Base-by-base conservation (phyloP, 2,113 vertebrate species). In the Enhydra lutris region DNA sequence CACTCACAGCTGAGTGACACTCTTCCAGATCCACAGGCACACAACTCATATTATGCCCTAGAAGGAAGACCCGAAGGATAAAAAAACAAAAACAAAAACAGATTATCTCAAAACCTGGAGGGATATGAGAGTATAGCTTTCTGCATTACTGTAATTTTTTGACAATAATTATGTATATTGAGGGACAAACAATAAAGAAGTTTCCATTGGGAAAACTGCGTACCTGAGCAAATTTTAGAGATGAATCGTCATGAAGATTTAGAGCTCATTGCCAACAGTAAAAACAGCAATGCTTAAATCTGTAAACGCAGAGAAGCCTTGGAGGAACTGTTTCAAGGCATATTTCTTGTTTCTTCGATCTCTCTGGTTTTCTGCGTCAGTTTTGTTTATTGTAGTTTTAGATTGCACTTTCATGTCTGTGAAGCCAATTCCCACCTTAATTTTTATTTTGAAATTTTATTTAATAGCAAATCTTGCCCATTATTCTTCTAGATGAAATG, bases 371-470 rank as follows among this genome's bases (percentile, higher is more conserved):
- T 45, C 85, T 81, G 73, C 55, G 26, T 50, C 42, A 36, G 14
- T 57, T 93, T 93, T 59, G 34, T 55, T 85, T 89, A 71, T 42
- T 76, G 10, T 79, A 85, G 59, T 55, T 89, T 73, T 95, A 90
- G 79, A 80, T 73, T 47, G n/a, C 15, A 24, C 26, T 39, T 55
- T 80, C 23, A 6, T 45, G 11, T 63, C 63, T 73, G 39, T 12
- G 39, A 71, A 0, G 47, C 31, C 50, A 69, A 69, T 61, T 47
- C 47, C 39, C 34, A 42, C 42, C 7, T 84, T 63, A 79, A 73
- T 95, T 74, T 95, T 93, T 80, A 57, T 71, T 79, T 79, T 85
- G 90, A 89, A 93, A 34, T 80, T 97, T n/a, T 92, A n/a, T 34
- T 71, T 89, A 36, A n/a, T 69, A 71, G n/a, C 52, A 31, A 36